These are phyloP conservation scores for Myiopsitta monachus DNA, from an alignment of 2,113 vertebrate species.

Conservation along the genomic window DNA sequence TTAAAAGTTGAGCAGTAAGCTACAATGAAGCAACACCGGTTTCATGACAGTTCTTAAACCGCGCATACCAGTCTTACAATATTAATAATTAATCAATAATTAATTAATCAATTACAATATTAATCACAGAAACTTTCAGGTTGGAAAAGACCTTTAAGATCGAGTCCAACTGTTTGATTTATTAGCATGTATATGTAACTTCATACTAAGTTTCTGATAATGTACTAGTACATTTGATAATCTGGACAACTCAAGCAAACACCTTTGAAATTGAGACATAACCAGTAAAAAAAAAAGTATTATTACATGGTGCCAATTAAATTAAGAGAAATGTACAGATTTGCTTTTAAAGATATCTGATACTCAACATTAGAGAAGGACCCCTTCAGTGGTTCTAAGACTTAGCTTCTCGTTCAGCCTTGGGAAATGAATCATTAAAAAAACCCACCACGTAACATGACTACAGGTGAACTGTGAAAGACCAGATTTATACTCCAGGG, in stretches of 20 bases:
- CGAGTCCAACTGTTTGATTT: neutral
- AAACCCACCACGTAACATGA: neutral
- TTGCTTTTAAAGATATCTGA: constrained; percentile 9
- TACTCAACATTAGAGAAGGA: neutral
- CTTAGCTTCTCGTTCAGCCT: neutral
- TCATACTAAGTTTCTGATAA: neutral
- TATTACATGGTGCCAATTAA: neutral
- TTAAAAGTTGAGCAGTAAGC: constrained; percentile 12
- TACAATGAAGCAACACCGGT: neutral
- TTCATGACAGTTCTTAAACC: constrained; percentile 28
- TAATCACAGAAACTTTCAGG: neutral
- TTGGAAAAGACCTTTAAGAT: neutral
- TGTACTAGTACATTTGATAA: neutral
- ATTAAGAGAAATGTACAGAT: constrained; percentile 19
- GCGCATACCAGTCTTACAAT: neutral
- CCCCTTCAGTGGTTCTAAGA: neutral
- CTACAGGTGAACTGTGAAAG: constrained; percentile 28
- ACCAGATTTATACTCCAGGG: constrained; percentile 39
- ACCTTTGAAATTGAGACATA: neutral
- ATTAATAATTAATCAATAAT: constrained; percentile 18
- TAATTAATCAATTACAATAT: too few species aligned
- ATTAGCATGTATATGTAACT: neutral
- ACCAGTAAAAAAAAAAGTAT: neutral
- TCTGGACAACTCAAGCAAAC: neutral
- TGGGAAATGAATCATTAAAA: constrained; percentile 32